A percentile compares a stretch with the other conserved stretches of the same genome.
These are phyloP conservation scores for Timema cristinae DNA, from an alignment of 2,888 invertebrate species.

Conservation along the genomic window DNA sequence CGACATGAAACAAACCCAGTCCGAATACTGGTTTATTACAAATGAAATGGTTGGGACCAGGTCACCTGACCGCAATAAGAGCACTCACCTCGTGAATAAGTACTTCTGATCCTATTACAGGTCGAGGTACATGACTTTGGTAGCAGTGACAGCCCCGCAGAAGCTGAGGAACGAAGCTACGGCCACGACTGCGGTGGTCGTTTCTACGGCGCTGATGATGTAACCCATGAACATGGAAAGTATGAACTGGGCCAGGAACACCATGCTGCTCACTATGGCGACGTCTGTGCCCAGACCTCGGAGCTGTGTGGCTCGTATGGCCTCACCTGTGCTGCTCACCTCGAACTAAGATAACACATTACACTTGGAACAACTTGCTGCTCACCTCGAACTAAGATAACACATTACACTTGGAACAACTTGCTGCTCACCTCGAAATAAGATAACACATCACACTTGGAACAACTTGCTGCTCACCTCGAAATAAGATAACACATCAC, in stretches of 20 bases:
- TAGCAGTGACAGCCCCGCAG: conserved; percentile 79
- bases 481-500: too few relatives aligned
- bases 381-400: too few relatives aligned
- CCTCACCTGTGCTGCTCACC: conserved; percentile 52
- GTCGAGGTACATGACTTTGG: conserved; percentile 85
- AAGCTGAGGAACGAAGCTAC: conserved; percentile 81
- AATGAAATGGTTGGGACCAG: too few relatives aligned
- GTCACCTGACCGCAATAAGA: too few relatives aligned
- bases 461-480: too few relatives aligned
- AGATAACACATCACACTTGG: too few relatives aligned
- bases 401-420: too few relatives aligned
- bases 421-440: too few relatives aligned
- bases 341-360: conserved; percentile 51
- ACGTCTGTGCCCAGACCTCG: conserved; percentile 93
- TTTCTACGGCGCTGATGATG: conserved; percentile 73
- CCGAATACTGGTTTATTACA: too few relatives aligned
- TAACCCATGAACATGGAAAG: conserved; percentile 83
- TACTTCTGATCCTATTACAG: conserved; percentile 50
- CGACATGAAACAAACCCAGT: too few relatives aligned
- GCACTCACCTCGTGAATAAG: too few relatives aligned
- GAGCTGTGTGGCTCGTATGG: conserved; percentile 56
- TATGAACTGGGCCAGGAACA: conserved; percentile 90
- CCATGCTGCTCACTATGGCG: conserved; percentile 92
- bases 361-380: too few relatives aligned
- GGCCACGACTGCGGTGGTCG: conserved; percentile 83